Conservation (phyloP, 2,113 vertebrate species). For the Eurystomus gularis region DNA sequence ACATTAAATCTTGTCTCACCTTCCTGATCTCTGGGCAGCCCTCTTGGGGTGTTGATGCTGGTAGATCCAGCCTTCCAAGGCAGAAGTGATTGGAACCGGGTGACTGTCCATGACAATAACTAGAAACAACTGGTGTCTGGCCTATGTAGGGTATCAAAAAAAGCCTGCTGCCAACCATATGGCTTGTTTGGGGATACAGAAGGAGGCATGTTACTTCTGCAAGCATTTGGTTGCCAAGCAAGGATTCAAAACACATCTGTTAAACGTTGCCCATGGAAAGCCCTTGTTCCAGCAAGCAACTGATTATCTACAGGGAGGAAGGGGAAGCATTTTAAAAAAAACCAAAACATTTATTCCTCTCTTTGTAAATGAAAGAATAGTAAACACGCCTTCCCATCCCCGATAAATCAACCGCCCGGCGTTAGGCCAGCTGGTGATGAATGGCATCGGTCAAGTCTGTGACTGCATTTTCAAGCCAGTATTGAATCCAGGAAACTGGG, state of each 20-base stretch:
- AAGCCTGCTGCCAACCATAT: background rate
- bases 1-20: background rate
- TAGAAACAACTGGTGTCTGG: background rate
- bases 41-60: background rate
- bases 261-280: background rate
- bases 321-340: slow-evolving; percentile 1
- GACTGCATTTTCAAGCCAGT: background rate
- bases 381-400: background rate
- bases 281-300: background rate
- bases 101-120: background rate
- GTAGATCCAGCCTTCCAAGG: background rate
- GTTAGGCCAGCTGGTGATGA: background rate
- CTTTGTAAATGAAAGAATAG: background rate
- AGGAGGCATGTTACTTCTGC: background rate
- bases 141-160: background rate
- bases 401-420: background rate
- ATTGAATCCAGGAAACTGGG: background rate
- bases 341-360: background rate
- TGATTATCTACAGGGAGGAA: background rate
- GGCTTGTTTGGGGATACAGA: background rate
- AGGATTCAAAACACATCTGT: slow-evolving; percentile 28
- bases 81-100: background rate
- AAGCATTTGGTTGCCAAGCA: background rate
- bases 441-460: accelerated
- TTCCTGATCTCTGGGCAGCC: background rate